phyloP scores from a whole-genome alignment of 2,888 invertebrate species.

The Calephelis perditalis region DNA sequence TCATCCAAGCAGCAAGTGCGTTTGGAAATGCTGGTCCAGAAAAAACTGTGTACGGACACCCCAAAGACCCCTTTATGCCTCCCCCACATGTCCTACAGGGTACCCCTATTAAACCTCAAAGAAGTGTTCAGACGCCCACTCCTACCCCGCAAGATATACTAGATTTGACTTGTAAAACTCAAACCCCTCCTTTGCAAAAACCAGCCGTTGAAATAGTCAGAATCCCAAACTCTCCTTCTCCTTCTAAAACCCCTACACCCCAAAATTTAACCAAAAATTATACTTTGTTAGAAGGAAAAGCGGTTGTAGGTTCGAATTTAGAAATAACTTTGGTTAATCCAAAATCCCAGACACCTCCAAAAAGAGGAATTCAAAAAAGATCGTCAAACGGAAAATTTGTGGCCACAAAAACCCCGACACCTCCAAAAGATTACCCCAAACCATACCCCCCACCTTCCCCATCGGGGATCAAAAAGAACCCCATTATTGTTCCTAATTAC shows the following conservation, averaged over 20 bases:
- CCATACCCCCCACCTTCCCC: slow-evolving; percentile 36
- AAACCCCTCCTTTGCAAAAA: slow-evolving; percentile 40
- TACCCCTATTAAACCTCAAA: slow-evolving; percentile 49
- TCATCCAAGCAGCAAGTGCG: slow-evolving; percentile 81
- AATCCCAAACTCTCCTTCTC: slow-evolving; percentile 53
- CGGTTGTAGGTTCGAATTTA: slow-evolving; percentile 80
- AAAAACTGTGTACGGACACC: slow-evolving; percentile 84
- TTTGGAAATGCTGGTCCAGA: slow-evolving; percentile 78
- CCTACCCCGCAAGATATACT: slow-evolving; percentile 76
- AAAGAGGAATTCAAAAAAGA: slow-evolving; percentile 64
- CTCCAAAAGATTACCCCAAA: slow-evolving; percentile 51
- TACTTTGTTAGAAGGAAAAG: slow-evolving; percentile 58
- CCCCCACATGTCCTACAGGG: slow-evolving; percentile 72
- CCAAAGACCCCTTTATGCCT: slow-evolving; percentile 81
- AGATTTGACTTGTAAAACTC: slow-evolving; percentile 79
- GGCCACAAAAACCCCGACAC: slow-evolving; percentile 63
- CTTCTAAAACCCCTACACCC: slow-evolving; percentile 58
- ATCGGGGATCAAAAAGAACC: slow-evolving; percentile 40
- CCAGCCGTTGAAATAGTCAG: slow-evolving; percentile 79
- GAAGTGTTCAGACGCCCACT: slow-evolving; percentile 36
- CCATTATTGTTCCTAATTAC: slow-evolving; percentile 57
- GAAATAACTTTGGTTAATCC: slow-evolving; percentile 84
- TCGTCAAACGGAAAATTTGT: slow-evolving; percentile 76
- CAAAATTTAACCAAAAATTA: slow-evolving; percentile 70
- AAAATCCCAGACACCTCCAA: slow-evolving; percentile 48